A percentile compares a stretch with the other conserved stretches of the same genome.
Conservation (phyloP, 1,140 invertebrate species). For the Campoletis sonorensis region DNA sequence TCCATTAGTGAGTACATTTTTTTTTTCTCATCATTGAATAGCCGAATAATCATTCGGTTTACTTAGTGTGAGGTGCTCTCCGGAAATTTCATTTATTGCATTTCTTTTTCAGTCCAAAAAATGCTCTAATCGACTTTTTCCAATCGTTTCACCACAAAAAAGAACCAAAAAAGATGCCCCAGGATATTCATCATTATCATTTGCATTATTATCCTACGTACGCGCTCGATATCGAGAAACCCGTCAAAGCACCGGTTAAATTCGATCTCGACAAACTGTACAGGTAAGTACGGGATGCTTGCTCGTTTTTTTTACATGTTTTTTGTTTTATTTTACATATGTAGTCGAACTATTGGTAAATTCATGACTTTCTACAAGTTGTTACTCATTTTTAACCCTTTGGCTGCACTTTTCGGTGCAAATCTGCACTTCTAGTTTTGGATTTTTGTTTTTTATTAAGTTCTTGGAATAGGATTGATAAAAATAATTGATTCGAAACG, state of each 20-base stretch:
- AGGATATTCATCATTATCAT: constrained; percentile 66
- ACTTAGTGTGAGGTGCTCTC: no score
- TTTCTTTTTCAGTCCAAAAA: constrained; percentile 60
- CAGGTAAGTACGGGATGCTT: constrained; percentile 52
- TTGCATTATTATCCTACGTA: constrained; percentile 66
- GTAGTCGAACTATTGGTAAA: no score
- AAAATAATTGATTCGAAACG: no score
- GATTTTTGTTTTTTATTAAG: no score
- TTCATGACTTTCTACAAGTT: no score
- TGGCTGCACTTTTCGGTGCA: no score
- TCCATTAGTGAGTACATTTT: constrained; percentile 60
- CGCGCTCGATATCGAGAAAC: constrained; percentile 36
- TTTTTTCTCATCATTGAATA: constrained; percentile 5
- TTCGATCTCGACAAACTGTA: constrained; percentile 59
- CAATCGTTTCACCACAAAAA: constrained; percentile 58
- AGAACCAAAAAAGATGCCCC: constrained; percentile 46
- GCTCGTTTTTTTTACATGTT: no score
- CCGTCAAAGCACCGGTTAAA: constrained; percentile 57
- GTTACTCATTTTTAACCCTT: no score
- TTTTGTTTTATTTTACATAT: no score
- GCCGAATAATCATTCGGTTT: background rate
- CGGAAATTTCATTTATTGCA: no score
- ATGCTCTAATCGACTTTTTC: constrained; percentile 58
- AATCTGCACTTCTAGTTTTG: no score
- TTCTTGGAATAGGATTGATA: no score